Percentiles rank a stretch among this genome's conserved stretches.
phyloP scores from a whole-genome alignment of 2,888 invertebrate species.

The Eueremaeus valkanovi region DNA sequence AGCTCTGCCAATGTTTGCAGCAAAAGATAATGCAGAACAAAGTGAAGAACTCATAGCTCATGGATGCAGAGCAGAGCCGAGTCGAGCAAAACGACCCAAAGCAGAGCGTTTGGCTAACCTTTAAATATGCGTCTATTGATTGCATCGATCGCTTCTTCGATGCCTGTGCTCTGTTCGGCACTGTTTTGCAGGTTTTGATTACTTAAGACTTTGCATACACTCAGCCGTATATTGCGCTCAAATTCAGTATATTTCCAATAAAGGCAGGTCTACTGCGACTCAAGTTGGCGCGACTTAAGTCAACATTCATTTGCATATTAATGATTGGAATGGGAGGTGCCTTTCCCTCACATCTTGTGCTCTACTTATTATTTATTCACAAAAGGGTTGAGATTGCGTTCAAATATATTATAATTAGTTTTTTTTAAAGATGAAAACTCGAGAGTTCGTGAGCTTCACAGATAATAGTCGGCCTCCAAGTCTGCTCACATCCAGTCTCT shows the following conservation, averaged over 20 bases:
- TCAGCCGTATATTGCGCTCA: background rate
- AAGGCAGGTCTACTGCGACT: constrained; percentile 22
- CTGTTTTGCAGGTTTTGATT: constrained; percentile 28
- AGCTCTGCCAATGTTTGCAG: constrained; percentile 21
- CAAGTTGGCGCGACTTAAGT: constrained; percentile 15
- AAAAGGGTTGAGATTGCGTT: constrained; percentile 30
- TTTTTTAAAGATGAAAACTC: background rate
- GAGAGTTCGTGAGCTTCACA: background rate
- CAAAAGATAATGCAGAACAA: constrained; percentile 26
- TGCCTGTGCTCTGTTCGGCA: constrained; percentile 16
- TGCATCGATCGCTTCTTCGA: constrained; percentile 2
- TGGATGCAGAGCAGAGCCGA: background rate
- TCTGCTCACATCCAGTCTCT: too few species aligned
- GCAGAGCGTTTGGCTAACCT: constrained; percentile 22
- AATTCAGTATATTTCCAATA: constrained; percentile 8
- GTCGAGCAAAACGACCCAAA: background rate
- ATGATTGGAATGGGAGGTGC: constrained; percentile 21
- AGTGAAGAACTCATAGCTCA: background rate
- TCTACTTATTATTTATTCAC: background rate
- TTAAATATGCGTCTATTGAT: constrained; percentile 32
- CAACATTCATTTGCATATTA: constrained; percentile 35
- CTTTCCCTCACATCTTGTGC: background rate
- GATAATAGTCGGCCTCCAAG: constrained; percentile 3
- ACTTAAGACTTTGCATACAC: constrained; percentile 27
- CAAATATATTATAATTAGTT: constrained; percentile 24